Percentiles rank a stretch among this genome's conserved stretches.
These are phyloP conservation scores for Hypomesus transpacificus DNA, from an alignment of 2,113 vertebrate genomes.

Conservation along the genomic window DNA sequence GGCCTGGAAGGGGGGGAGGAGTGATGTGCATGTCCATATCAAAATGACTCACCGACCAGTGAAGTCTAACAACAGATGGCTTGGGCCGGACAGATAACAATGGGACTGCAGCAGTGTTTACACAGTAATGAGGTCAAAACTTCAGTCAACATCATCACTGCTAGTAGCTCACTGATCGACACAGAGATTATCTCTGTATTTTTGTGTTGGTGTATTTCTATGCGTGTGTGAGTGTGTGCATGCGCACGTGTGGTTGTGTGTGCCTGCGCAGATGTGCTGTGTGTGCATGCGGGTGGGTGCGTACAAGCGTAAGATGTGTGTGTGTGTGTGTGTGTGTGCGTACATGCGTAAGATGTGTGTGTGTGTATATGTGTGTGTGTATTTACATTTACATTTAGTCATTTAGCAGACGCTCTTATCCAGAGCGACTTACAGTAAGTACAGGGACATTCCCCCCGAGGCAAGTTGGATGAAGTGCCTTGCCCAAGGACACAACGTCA, in stretches of 20 bases:
- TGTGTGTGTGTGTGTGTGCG: background rate
- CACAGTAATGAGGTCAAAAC: too few relatives aligned
- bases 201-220: background rate
- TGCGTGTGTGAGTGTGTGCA: background rate
- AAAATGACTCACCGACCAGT: too few relatives aligned
- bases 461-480: too few relatives aligned
- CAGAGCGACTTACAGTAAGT: too few relatives aligned
- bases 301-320: background rate
- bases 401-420: too few relatives aligned
- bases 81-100: background rate
- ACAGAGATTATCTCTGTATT: background rate
- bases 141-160: too few relatives aligned
- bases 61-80: background rate
- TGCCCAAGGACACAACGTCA: too few relatives aligned
- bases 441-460: too few relatives aligned
- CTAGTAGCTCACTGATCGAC: too few relatives aligned
- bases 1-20: conserved; percentile 68
- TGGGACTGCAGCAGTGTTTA: too few relatives aligned
- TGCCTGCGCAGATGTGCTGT: background rate
- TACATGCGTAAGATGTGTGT: too few relatives aligned
- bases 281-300: background rate
- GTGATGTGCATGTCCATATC: background rate
- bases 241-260: background rate
- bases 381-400: too few relatives aligned
- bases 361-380: background rate